Evolutionary conservation across 2,888 invertebrate species (phyloP).

Genomic region (Caenorhabditis sp.): DNA sequence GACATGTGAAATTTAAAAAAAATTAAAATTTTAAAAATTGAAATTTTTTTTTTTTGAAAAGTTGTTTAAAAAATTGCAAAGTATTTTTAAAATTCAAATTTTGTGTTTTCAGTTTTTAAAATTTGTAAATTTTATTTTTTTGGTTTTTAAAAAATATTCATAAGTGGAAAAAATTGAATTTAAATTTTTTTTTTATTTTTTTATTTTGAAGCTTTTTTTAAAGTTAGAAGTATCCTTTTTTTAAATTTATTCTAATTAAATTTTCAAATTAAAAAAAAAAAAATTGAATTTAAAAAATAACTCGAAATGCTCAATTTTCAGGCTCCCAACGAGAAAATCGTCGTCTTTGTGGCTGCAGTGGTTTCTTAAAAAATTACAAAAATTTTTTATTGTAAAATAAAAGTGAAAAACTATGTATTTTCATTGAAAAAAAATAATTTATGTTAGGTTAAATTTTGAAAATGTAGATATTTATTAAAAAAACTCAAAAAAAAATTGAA

Average conservation of each 20-base stretch:
- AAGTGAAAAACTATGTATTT: too few species aligned
- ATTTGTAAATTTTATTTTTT: background rate
- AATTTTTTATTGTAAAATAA: too few species aligned
- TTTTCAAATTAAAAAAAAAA: background rate
- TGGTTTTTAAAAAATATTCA: background rate
- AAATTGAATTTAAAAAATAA: too few species aligned
- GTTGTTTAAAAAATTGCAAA: background rate
- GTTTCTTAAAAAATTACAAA: conserved; percentile 19
- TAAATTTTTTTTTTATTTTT: too few species aligned
- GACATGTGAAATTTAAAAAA: background rate
- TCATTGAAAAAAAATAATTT: too few species aligned
- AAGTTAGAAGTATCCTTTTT: background rate
- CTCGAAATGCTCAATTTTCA: too few species aligned
- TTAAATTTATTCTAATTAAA: too few species aligned
- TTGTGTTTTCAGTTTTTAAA: background rate
- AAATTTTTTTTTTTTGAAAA: background rate
- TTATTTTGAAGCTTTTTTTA: background rate
- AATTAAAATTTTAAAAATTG: too few species aligned
- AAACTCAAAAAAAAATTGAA: too few species aligned
- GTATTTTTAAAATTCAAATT: background rate
- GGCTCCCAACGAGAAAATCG: conserved; percentile 46
- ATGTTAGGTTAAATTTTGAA: too few species aligned
- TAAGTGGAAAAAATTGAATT: too few species aligned
- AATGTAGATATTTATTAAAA: too few species aligned
- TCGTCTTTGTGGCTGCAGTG: conserved; percentile 60